Evolutionary conservation across 2,797 vertebrate species (phyloP).

Genomic region (Salmo trutta): DNA sequence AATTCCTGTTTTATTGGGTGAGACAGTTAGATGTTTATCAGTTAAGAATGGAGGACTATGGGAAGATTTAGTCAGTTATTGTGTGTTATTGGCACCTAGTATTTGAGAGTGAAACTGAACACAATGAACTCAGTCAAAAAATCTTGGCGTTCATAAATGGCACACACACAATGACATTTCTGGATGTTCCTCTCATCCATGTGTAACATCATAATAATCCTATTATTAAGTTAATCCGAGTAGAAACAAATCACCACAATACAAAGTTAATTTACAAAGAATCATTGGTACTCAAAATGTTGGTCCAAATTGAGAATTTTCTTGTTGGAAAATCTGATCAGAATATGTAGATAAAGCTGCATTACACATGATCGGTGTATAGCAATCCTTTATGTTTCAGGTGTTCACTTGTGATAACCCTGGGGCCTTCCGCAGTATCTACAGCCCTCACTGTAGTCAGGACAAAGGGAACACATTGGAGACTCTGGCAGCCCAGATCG

Average conservation of each 20-base stretch:
- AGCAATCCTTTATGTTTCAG: conserved; percentile 58
- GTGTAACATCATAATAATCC: no score
- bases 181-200: no score
- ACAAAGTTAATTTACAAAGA: background rate
- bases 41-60: background rate
- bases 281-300: background rate
- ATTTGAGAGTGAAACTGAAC: no score
- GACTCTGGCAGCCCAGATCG: conserved; percentile 86
- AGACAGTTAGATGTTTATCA: background rate
- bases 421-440: conserved; percentile 87
- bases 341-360: background rate
- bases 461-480: conserved; percentile 79
- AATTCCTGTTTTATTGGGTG: background rate
- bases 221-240: no score
- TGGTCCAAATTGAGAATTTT: background rate
- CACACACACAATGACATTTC: no score
- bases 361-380: background rate
- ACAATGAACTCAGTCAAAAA: no score
- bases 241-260: no score
- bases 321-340: background rate
- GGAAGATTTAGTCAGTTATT: background rate
- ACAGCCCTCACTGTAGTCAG: conserved; percentile 77
- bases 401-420: conserved; percentile 90
- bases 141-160: no score
- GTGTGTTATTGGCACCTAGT: background rate